phyloP scores from a whole-genome alignment of 2,797 vertebrate species.

The Macroramphosus scolopax region DNA sequence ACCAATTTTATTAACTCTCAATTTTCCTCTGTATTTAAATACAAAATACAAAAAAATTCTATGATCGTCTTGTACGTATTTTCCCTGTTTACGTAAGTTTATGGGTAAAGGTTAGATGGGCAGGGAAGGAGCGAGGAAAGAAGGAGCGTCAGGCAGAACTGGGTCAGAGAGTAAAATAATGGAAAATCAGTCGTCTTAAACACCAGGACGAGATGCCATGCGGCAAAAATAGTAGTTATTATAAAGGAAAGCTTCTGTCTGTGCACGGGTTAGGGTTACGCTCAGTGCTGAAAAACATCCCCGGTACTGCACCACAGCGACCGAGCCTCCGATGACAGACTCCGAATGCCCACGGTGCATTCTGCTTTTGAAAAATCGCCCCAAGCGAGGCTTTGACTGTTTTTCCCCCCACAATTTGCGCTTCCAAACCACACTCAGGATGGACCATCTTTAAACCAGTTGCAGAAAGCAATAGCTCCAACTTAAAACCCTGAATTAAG shows the following conservation, averaged over 20 bases:
- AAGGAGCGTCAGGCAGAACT: slow-evolving; percentile 23
- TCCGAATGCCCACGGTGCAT: slow-evolving; percentile 30
- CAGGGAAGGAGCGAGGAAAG: slow-evolving; percentile 9
- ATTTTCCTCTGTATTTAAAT: no score
- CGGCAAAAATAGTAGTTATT: slow-evolving; percentile 44
- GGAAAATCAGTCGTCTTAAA: slow-evolving; percentile 49
- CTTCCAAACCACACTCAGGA: slow-evolving; percentile 42
- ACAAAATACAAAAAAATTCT: no score
- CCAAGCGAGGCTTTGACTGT: slow-evolving; percentile 26
- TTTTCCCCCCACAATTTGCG: slow-evolving; percentile 24
- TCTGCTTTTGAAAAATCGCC: slow-evolving; percentile 45
- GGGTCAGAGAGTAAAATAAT: slow-evolving; percentile 21
- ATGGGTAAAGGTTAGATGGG: no score
- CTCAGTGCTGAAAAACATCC: slow-evolving; percentile 54
- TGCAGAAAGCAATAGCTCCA: slow-evolving; percentile 14
- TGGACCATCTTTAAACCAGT: slow-evolving; percentile 41
- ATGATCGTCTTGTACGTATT: no score
- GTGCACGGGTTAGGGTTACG: slow-evolving; percentile 44
- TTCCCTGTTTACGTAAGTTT: no score
- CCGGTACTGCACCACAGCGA: slow-evolving; percentile 39
- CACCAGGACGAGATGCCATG: slow-evolving; percentile 22
- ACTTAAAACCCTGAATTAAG: no score
- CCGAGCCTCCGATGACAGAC: slow-evolving; percentile 50
- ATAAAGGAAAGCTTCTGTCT: slow-evolving; percentile 51
- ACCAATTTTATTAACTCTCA: no score